phyloP scores from a whole-genome alignment of 2,797 vertebrate genomes.

The Pangasius mekongensis region DNA sequence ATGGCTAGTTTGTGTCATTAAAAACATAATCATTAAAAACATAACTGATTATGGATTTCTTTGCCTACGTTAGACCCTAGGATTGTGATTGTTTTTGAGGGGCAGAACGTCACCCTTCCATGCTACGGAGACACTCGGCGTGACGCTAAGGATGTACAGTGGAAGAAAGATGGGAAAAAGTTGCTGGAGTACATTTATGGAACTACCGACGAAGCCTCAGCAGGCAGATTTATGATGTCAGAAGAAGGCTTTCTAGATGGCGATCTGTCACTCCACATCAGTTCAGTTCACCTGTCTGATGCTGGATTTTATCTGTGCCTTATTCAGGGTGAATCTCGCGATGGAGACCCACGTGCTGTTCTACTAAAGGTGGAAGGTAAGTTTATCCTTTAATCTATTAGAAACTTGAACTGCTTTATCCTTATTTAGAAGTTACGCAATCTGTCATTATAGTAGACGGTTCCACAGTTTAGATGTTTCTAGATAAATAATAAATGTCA shows the following conservation, averaged over 20 bases:
- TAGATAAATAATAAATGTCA: not conserved
- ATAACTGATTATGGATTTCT: too few relatives aligned
- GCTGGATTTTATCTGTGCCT: slow-evolving; percentile 18
- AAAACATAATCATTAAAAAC: not conserved
- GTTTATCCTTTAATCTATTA: not conserved
- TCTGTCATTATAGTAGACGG: not conserved
- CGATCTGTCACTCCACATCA: slow-evolving; percentile 16
- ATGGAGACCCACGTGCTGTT: slow-evolving; percentile 32
- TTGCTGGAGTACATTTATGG: not conserved
- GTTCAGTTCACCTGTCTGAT: not conserved
- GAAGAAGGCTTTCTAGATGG: not conserved
- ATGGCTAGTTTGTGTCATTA: not conserved
- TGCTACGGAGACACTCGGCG: not conserved
- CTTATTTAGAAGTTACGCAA: not conserved
- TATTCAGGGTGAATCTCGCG: not conserved
- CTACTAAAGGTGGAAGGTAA: slow-evolving; percentile 8
- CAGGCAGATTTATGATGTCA: not conserved
- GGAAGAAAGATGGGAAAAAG: not conserved
- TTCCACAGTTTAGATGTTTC: not conserved
- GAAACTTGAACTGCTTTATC: too few relatives aligned
- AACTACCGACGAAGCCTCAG: not conserved
- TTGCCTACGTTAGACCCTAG: not conserved
- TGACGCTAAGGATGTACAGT: not conserved
- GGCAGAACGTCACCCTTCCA: not conserved
- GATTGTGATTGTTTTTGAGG: not conserved